phyloP scores from a whole-genome alignment of 53 echinoderm and acorn worm genomes.

The Paelopatides confundens region DNA sequence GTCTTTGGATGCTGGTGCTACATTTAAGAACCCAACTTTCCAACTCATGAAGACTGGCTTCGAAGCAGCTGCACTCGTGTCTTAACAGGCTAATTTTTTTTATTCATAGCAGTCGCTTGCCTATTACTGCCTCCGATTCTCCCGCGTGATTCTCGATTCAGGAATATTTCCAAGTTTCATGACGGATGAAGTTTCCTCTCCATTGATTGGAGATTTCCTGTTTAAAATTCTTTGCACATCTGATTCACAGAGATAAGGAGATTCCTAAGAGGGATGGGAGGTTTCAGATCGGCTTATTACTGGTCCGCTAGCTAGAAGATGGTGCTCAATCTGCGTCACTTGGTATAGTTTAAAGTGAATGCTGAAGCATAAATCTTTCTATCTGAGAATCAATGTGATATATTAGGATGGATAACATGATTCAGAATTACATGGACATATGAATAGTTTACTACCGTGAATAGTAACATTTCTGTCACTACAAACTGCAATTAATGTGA shows the following conservation, averaged over 20 bases:
- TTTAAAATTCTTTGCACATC: neutral
- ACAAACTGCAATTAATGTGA: neutral
- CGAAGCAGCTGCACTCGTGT: neutral
- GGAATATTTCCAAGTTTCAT: neutral
- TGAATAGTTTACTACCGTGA: too few relatives aligned
- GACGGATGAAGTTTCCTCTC: neutral
- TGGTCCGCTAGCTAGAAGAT: neutral
- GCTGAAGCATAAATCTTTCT: too few relatives aligned
- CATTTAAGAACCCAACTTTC: too few relatives aligned
- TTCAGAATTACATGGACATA: too few relatives aligned
- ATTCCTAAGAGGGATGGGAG: neutral
- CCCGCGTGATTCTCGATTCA: neutral
- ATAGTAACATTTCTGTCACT: too few relatives aligned
- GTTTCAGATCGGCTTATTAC: neutral
- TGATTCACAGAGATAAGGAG: neutral
- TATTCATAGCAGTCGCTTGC: neutral
- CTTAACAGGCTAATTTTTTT: neutral
- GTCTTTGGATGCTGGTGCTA: too few relatives aligned
- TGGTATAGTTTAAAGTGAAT: too few relatives aligned
- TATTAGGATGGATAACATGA: too few relatives aligned
- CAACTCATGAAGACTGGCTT: too few relatives aligned
- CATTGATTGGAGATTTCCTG: conserved; percentile 35
- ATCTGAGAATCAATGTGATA: too few relatives aligned
- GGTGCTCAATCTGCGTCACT: too few relatives aligned
- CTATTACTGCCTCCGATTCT: neutral